Evolutionary conservation across 2,888 invertebrate species (phyloP), one percentile per base, ranked within the genome.

Genomic region (Apamea epomidion): DNA sequence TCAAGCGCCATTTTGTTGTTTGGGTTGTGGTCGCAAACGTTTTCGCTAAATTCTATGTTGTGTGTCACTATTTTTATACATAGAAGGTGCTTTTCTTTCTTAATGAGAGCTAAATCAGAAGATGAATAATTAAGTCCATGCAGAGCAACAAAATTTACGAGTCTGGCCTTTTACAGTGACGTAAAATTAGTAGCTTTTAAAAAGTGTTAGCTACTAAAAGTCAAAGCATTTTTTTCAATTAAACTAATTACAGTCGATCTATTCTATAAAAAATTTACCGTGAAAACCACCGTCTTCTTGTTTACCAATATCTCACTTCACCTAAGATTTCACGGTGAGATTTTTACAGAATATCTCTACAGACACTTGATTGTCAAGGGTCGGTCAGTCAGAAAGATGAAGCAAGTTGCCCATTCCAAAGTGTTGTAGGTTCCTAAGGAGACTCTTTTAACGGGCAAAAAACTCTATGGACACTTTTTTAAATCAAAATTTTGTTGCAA

Each of bases 1-100:
- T 62, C 18, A 67, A 76, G 42, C 60, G 18, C 71, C n/a, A 68
- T 84, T 78, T 81, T 86, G 48, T 64, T 74, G 70, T 78, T 32
- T 75, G 10, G 14, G 54, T 67, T 48, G 74, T 42, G 37, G 51
- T 58, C 54, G 65, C 42, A 65, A 65, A 42, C 10, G 32, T 16
- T 48, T 51, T 58, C 42, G 25, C 29, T n/a, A 58, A 62, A 29
- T n/a, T 74, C 58, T 74, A 37, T 25, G 25, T 54, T 67, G 6
- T 69, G 21, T 64, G 58, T 75, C 12, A 48, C 25, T 14, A 65
- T 76, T 75, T 82, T 65, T 74, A 76, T 62, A 32, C 7, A n/a
- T n/a, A 16, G 2, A n/a, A 3, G 4, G 6, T 32, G 12, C n/a
- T 76, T 70, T 67, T 32, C 7, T 69, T 71, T n/a, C n/a, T 42